These are phyloP conservation scores for Drosophila seguyi DNA, from an alignment of 1,140 invertebrate species.

Conservation along the genomic window DNA sequence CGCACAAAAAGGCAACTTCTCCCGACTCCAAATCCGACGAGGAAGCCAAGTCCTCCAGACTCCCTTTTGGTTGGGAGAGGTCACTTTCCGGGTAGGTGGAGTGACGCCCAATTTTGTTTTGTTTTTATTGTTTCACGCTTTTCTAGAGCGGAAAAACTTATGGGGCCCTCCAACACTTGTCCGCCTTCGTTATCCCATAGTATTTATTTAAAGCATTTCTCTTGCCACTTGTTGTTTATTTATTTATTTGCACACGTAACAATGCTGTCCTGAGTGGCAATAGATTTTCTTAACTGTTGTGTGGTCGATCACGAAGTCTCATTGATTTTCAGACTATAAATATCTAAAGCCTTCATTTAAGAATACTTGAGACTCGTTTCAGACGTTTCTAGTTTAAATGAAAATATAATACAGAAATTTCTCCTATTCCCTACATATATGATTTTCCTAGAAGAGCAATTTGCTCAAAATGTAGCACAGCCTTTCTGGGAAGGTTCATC, in stretches of 20 bases:
- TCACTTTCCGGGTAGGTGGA: slow-evolving; percentile 11
- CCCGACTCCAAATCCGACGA: slow-evolving; percentile 4
- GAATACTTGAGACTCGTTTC: not conserved
- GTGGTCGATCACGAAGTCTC: slow-evolving; percentile 3
- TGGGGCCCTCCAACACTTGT: slow-evolving; percentile 7
- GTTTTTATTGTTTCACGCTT: slow-evolving; percentile 37
- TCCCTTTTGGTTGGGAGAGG: slow-evolving; percentile 11
- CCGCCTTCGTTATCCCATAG: slow-evolving; percentile 13
- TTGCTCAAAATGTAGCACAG: not conserved
- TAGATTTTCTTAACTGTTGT: slow-evolving; percentile 9
- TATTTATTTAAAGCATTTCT: slow-evolving; percentile 44
- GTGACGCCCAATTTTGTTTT: slow-evolving; percentile 7
- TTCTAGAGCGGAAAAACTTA: slow-evolving; percentile 15
- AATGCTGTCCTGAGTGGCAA: slow-evolving; percentile 2
- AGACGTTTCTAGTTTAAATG: not conserved
- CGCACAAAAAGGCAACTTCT: slow-evolving; percentile 33
- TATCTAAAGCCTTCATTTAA: not conserved
- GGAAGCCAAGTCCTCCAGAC: not conserved
- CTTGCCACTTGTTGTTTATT: slow-evolving; percentile 39
- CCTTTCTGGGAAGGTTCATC: slow-evolving; percentile 4
- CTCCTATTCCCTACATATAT: not conserved
- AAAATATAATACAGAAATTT: too few relatives aligned
- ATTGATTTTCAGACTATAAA: not conserved
- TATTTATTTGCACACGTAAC: slow-evolving; percentile 14
- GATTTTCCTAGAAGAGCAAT: slow-evolving; percentile 3